Conservation (phyloP, 2,797 vertebrate species). For the Sparus aurata region DNA sequence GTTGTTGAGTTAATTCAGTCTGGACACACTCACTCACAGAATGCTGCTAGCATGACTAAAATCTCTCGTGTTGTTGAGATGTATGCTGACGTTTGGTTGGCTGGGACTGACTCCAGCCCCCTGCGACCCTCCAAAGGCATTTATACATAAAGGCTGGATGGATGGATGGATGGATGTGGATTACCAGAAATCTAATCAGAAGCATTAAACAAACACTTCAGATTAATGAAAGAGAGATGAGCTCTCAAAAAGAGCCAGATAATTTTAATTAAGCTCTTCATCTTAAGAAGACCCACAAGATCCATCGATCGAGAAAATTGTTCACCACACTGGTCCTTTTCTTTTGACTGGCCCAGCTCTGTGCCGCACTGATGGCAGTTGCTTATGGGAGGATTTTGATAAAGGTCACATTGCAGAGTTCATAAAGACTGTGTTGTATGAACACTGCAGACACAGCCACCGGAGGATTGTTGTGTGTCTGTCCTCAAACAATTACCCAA, state of each 20-base stretch:
- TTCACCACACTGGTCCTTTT: constrained; percentile 19
- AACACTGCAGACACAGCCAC: constrained; percentile 19
- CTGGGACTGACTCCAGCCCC: too few relatives aligned
- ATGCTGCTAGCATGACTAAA: neutral
- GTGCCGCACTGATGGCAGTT: constrained; percentile 12
- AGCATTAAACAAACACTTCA: constrained; percentile 1
- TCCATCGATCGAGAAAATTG: constrained; percentile 44
- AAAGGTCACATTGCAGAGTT: constrained; percentile 64
- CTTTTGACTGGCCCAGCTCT: constrained; percentile 26
- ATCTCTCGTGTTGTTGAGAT: too few relatives aligned
- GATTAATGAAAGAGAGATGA: constrained; percentile 20
- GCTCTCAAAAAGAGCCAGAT: constrained; percentile 10
- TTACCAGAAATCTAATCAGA: neutral
- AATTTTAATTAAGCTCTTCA: constrained; percentile 38
- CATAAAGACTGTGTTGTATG: constrained; percentile 19
- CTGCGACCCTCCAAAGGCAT: too few relatives aligned
- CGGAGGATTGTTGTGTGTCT: constrained; percentile 20
- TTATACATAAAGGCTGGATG: too few relatives aligned
- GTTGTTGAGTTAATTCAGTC: neutral
- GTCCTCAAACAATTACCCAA: constrained; percentile 31
- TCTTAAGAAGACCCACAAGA: neutral
- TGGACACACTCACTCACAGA: neutral
- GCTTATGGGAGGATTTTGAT: constrained; percentile 41
- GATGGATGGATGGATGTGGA: neutral
- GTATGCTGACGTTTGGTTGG: neutral